Evolutionary conservation across 2,888 invertebrate genomes (phyloP), one percentile per base, ranked within the genome.

Genomic region (Oscheius sp.): DNA sequence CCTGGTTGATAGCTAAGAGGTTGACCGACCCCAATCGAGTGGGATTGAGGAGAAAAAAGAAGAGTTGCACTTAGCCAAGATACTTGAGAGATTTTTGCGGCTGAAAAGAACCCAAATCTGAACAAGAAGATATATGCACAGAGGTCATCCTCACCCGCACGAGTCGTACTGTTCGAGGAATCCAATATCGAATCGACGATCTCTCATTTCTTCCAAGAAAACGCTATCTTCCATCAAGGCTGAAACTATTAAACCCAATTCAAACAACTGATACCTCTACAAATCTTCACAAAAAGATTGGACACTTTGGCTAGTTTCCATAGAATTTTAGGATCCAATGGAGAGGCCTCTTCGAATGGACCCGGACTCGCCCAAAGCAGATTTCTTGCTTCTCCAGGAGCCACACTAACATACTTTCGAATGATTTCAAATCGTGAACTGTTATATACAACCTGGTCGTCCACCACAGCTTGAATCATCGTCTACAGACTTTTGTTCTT

Each of bases 1-100:
- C 85, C 85, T 58, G 87, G 86, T 48, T 85, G 85, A 77, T 87
- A 87, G 60, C 85, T 85, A n/a, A 83, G 74, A 0, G 87, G 87
- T 13, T 83, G 77, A 35, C 81, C 55, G 3, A 87, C 79, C n/a
- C 86, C 86, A 10, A 85, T 55, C 2, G 78, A 71, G 11, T 79
- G 77, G 0, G 87, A 77, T 68, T 87, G 87, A 3, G 80, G 73
- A 55, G 85, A 42, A 60, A 81, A 86, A 21, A 87, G 75, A 0
- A 78, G 85, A 0, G 87, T 87, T 7, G 87, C 87, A 29, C 82
- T 82, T 1, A 87, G 68, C 87, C 87, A 87, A 1, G 86, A 73
- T 1, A 80, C 80, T 4, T 70, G 59, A 13, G 78, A 55, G 13
- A 86, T 77, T 9, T 74, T 77, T 3, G 84, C 74, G 9, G 75